Evolutionary conservation across 2,113 vertebrate genomes (phyloP).

Genomic region (Gobio gobio): DNA sequence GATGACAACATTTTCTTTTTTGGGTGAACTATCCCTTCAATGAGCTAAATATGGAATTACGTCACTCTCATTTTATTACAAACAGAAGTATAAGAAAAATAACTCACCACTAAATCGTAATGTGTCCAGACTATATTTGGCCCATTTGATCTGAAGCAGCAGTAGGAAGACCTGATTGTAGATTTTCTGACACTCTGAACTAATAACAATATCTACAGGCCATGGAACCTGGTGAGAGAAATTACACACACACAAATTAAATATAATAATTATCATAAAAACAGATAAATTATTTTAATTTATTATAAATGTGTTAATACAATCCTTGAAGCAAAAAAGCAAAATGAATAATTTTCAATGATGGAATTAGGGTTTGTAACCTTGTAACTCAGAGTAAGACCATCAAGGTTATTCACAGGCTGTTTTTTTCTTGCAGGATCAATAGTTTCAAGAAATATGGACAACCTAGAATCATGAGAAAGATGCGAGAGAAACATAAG

Average conservation of each 20-base stretch:
- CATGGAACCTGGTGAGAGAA: constrained; percentile 87
- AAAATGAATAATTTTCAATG: background rate
- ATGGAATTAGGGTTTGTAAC: constrained; percentile 64
- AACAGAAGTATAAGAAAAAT: background rate
- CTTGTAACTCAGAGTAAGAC: constrained; percentile 94
- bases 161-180: constrained; percentile 98
- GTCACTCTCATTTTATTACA: background rate
- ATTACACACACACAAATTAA: background rate
- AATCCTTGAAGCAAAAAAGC: background rate
- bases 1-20: too few relatives aligned
- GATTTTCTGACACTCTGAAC: constrained; percentile 96
- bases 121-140: constrained; percentile 96
- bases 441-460: constrained; percentile 88
- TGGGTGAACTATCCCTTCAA: too few relatives aligned
- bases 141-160: constrained; percentile 97
- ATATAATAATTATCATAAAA: background rate
- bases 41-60: background rate
- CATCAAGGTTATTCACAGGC: constrained; percentile 92
- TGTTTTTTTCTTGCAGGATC: constrained; percentile 92
- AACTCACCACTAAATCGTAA: constrained; percentile 90
- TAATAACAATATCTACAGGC: constrained; percentile 99
- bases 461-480: constrained; percentile 77
- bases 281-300: too few relatives aligned
- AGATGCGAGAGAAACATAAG: background rate
- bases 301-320: background rate